Evolutionary conservation across 2,113 vertebrate genomes (phyloP).

Genomic region (Mus pahari): DNA sequence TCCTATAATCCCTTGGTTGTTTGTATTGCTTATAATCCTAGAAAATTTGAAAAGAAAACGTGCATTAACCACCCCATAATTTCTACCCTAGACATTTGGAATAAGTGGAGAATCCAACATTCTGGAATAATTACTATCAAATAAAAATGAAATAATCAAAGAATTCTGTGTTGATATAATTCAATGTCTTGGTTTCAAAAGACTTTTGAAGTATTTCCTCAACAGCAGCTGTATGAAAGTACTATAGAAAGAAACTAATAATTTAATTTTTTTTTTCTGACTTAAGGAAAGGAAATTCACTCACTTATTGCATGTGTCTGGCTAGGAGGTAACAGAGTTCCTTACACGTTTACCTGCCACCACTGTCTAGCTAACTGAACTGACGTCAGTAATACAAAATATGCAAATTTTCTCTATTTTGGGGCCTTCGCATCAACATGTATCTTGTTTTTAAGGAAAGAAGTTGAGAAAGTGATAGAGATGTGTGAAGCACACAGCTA

Average conservation of each 20-base stretch:
- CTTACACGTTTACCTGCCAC: not conserved
- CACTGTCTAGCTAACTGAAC: conserved; percentile 46
- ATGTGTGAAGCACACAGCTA: conserved; percentile 17
- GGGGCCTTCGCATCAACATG: conserved; percentile 18
- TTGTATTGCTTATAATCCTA: not conserved
- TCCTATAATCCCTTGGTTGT: fast-evolving
- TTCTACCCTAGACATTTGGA: not conserved
- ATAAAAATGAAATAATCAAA: conserved; percentile 20
- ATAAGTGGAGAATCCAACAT: not conserved
- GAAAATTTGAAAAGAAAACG: not conserved
- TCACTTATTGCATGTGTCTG: not conserved
- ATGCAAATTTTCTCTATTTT: conserved; percentile 30
- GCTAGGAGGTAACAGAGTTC: not conserved
- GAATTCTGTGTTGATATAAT: not conserved
- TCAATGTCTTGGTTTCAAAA: conserved; percentile 6
- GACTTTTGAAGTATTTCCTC: conserved; percentile 19
- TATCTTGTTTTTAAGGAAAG: conserved; percentile 43
- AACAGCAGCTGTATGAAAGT: not conserved
- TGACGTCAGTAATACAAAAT: not conserved
- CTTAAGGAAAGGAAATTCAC: conserved; percentile 21
- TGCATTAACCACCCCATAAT: not conserved
- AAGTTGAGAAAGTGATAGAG: conserved; percentile 33
- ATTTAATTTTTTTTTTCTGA: not conserved
- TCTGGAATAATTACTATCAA: not conserved
- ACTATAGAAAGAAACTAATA: not conserved